Base-by-base conservation (phyloP, 2,888 invertebrate genomes). In the Aproaerema taeniolella region DNA sequence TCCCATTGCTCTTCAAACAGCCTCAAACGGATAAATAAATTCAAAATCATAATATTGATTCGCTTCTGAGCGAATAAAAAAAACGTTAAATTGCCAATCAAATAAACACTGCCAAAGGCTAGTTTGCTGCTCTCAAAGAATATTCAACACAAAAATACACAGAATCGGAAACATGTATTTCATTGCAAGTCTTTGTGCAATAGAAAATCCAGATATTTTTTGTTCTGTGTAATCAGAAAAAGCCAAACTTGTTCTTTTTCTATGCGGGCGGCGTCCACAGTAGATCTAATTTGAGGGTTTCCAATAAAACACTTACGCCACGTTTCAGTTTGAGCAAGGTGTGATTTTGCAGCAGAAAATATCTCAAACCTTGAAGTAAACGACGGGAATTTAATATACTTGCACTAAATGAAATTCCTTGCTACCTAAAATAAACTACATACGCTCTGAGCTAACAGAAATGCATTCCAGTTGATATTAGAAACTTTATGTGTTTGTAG, bases 211-310 rank as follows among this genome's bases (percentile, higher is more conserved):
- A 3, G 9, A n/a, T 24, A 28, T 38, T 39, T 26, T 34, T 43
- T 49, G 49, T 52, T 57, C 57, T 63, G 53, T 53, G 55, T 52
- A 59, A 62, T 59, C 60, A 57, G 59, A 58, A 61, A 55, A 54
- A 53, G 53, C 58, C 50, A 56, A 53, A 50, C 44, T 47, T 39
- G 47, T 51, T 49, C 58, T 52, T 62, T 58, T 53, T 52, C 49
- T 52, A 64, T 65, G 57, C 61, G 56, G 61, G 61, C 50, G 48
- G 46, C 62, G 62, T 59, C 47, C 54, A 46, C 41, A 49, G 41
- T 38, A 49, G 47, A 58, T 59, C 55, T 55, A 56, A 61, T 65
- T 62, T 59, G 53, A 46, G 49, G 39, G 46, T 47, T n/a, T 47
- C 43, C 44, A 49, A 53, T 56, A 53, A 55, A 63, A 59, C 49